Evolutionary conservation across 2,888 invertebrate genomes (phyloP), one percentile per base, ranked within the genome.

Genomic region (Sceliomorpha sp.): DNA sequence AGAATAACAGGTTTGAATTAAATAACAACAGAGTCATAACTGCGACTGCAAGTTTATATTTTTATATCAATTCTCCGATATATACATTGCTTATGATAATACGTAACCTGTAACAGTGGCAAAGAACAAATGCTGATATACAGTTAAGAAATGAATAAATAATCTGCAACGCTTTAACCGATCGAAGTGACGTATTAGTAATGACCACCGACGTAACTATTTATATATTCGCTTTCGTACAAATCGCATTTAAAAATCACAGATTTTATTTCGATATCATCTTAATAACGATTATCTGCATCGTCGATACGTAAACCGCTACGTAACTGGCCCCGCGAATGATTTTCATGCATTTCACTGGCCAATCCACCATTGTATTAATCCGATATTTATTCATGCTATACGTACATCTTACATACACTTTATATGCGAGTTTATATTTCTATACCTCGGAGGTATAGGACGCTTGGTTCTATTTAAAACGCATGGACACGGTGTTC

Each of bases 161-260:
- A 6, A 40, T 64, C 27, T 55, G 55, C 42, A 50, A 64, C 31
- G 56, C 64, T 42, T 56, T 29, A 50, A 47, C 44, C 63, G 56
- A 44, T 44, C 53, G 24, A 36, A 53, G 32, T 62, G 37, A 26
- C 62, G 37, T n/a, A 39, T 9, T 15, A 37, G 10, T n/a, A 45
- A 20, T 24, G n/a, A n/a, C 37, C 39, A 20, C 53, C 45, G 32
- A 40, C 32, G 51, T 9, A 50, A 44, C 42, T 9, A n/a, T n/a
- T 47, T 50, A 44, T 44, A 36, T 51, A 64, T 37, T 55, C 50
- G 42, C 45, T 56, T 56, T 50, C 56, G 50, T 56, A 50, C 64
- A 64, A 56, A 56, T 14, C 44, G 31, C 63, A 50, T 29, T 55
- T 55, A 48, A 42, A 59, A 67, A 67, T 67, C 67, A 67, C 66